Conservation (phyloP, 2,113 vertebrate genomes). For the Poeciliopsis prolifica region DNA sequence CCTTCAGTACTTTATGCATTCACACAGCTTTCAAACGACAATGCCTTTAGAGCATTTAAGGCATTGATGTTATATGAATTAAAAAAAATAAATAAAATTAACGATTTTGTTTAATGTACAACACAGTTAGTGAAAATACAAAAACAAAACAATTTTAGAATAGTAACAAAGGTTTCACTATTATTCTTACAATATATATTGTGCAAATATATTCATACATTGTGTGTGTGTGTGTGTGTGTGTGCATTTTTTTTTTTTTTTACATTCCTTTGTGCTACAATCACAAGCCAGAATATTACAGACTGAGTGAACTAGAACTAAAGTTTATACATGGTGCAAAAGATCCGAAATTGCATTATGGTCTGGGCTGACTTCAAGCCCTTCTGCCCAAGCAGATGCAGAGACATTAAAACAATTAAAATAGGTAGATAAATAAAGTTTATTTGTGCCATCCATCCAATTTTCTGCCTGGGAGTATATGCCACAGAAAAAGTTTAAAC, state of each 20-base stretch:
- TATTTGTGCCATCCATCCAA: constrained; percentile 25
- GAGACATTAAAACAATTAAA: constrained; percentile 15
- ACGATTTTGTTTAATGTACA: not conserved
- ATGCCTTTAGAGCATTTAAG: constrained; percentile 52
- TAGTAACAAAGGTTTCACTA: not conserved
- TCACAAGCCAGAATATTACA: not conserved
- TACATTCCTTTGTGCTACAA: not conserved
- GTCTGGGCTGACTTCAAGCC: not conserved
- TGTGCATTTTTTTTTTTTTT: not conserved
- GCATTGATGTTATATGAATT: constrained; percentile 32
- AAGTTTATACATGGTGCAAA: no score
- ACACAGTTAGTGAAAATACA: not conserved
- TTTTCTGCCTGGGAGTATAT: constrained; percentile 35
- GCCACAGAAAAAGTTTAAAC: constrained; percentile 6
- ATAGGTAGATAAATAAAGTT: constrained; percentile 9
- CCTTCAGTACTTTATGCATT: constrained; percentile 62
- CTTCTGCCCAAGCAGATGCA: constrained; percentile 16
- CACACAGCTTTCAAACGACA: constrained; percentile 31
- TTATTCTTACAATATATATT: not conserved
- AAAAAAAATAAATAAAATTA: constrained; percentile 5
- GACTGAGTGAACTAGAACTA: no score
- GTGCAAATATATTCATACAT: not conserved
- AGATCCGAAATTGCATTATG: not conserved
- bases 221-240: no score
- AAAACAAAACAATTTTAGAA: not conserved